Conservation (phyloP, 2,113 vertebrate species). For the Thamnaconus septentrionalis region DNA sequence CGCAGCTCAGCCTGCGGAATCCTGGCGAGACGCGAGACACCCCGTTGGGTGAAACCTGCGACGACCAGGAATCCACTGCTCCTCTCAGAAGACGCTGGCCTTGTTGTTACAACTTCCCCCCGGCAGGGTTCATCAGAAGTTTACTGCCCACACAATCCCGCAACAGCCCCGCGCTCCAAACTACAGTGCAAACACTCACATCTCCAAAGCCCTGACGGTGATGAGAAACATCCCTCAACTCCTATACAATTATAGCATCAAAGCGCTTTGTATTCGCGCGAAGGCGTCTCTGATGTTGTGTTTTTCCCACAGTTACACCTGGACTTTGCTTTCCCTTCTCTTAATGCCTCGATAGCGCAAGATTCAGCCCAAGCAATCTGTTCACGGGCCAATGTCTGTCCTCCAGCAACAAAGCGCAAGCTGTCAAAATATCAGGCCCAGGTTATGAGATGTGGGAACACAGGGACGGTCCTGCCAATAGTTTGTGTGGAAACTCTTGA, state of each 20-base stretch:
- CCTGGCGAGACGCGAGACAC: conserved; percentile 26
- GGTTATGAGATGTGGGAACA: conserved; percentile 61
- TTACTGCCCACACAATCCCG: conserved; percentile 61
- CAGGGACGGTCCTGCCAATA: conserved; percentile 49
- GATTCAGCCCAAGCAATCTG: conserved; percentile 29
- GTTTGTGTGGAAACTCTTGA: conserved; percentile 48
- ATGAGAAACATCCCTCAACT: conserved; percentile 49
- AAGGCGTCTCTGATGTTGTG: conserved; percentile 36
- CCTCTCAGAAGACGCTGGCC: conserved; percentile 36
- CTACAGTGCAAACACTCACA: conserved; percentile 27
- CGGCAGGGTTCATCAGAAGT: conserved; percentile 60
- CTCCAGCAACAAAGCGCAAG: conserved; percentile 46
- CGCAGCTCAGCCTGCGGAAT: conserved; percentile 15
- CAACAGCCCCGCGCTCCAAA: conserved; percentile 27
- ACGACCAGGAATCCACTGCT: conserved; percentile 23
- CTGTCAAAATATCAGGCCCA: conserved; percentile 63
- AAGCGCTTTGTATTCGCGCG: conserved; percentile 41
- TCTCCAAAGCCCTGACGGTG: conserved; percentile 24
- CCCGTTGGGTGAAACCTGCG: conserved; percentile 14
- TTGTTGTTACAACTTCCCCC: conserved; percentile 57
- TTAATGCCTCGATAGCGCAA: conserved; percentile 37
- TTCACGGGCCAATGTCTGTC: conserved; percentile 42
- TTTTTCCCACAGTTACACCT: conserved; percentile 40
- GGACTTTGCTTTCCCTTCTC: conserved; percentile 21
- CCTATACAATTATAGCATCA: conserved; percentile 37